Conservation (phyloP, 2,113 vertebrate species). For the Sinocyclocheilus anophthalmus region DNA sequence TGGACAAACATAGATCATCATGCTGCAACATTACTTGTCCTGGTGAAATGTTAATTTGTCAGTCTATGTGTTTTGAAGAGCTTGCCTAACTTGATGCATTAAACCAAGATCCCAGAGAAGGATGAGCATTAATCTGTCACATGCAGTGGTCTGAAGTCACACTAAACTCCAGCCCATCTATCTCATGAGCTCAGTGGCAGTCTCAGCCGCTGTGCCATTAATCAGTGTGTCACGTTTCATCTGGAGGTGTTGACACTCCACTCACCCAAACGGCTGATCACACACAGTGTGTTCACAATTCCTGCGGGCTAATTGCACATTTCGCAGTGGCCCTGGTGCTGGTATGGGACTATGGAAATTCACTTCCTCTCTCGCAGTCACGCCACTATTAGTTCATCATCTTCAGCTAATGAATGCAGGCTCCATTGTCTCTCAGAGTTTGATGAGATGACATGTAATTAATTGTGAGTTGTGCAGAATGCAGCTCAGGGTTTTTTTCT, state of each 20-base stretch:
- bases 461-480: slow-evolving; percentile 43
- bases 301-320: slow-evolving; percentile 50
- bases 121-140: slow-evolving; percentile 13
- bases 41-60: not conserved
- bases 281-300: slow-evolving; percentile 55
- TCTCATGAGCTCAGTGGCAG: not conserved
- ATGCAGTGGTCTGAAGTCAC: slow-evolving; percentile 33
- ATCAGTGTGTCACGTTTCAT: slow-evolving; percentile 45
- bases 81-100: not conserved
- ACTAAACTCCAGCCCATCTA: slow-evolving; percentile 29
- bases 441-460: slow-evolving; percentile 43
- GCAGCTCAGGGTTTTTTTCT: slow-evolving; percentile 14
- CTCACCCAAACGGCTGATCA: slow-evolving; percentile 47
- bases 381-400: slow-evolving; percentile 46
- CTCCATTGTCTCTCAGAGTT: slow-evolving; percentile 34
- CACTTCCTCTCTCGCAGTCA: slow-evolving; percentile 36
- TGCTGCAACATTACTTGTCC: not conserved
- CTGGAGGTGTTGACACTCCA: slow-evolving; percentile 29
- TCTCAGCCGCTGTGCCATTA: slow-evolving; percentile 31
- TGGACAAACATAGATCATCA: slow-evolving; percentile 11
- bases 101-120: not conserved
- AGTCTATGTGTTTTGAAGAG: not conserved
- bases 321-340: slow-evolving; percentile 35
- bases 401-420: slow-evolving; percentile 43
- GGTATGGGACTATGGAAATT: slow-evolving; percentile 40